These are phyloP conservation scores for Scomber scombrus DNA, from an alignment of 2,113 vertebrate genomes.

Conservation along the genomic window DNA sequence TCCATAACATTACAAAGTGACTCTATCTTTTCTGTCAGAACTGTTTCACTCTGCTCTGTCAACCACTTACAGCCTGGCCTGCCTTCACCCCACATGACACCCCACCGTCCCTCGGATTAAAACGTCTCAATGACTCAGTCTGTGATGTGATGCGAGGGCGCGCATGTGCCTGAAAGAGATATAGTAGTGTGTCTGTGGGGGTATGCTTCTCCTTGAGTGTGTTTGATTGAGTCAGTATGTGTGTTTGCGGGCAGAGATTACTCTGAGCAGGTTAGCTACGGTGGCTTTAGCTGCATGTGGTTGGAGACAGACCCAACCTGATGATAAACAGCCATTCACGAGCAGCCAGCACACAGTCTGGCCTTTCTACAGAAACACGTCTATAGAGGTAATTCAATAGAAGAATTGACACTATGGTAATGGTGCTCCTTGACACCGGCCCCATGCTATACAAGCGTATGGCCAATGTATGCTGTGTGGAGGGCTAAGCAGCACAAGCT, in stretches of 20 bases:
- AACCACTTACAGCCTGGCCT: not conserved
- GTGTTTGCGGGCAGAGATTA: constrained; percentile 49
- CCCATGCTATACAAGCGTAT: constrained; percentile 32
- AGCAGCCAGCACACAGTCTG: constrained; percentile 44
- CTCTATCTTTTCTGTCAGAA: constrained; percentile 10
- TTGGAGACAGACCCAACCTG: constrained; percentile 65
- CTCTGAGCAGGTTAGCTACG: constrained; percentile 72
- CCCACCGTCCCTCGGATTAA: constrained; percentile 30
- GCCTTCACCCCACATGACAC: constrained; percentile 27
- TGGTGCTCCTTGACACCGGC: constrained; percentile 42
- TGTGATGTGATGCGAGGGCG: constrained; percentile 3
- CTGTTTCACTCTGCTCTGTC: not conserved
- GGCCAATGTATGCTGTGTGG: constrained; percentile 29
- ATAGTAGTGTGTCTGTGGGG: constrained; percentile 8
- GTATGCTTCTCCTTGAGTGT: not conserved
- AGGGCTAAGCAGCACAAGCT: constrained; percentile 23
- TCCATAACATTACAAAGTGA: not conserved
- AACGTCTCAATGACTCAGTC: constrained; percentile 2
- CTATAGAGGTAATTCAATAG: constrained; percentile 37
- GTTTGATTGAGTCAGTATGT: constrained; percentile 27
- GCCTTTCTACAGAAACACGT: constrained; percentile 8
- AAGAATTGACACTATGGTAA: constrained; percentile 51
- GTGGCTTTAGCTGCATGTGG: constrained; percentile 77
- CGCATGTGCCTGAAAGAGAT: constrained; percentile 28
- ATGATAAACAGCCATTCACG: constrained; percentile 60